Percentiles rank a stretch among this genome's conserved stretches.
Evolutionary conservation across 1,140 invertebrate species (phyloP).

Genomic region (Drosophila bocqueti): DNA sequence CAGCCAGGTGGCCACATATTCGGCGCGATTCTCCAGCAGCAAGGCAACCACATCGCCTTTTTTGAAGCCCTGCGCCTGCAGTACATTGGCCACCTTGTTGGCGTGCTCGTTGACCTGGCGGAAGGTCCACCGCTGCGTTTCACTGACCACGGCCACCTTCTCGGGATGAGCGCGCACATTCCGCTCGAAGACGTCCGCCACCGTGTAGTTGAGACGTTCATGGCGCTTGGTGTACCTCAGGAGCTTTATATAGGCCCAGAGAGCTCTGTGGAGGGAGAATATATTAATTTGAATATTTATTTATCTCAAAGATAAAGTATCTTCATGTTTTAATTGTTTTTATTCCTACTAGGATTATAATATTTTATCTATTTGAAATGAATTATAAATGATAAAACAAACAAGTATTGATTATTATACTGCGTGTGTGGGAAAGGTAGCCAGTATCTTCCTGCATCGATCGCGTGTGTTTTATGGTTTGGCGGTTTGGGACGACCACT

Average conservation of each 20-base stretch:
- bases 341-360: too few relatives aligned
- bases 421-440: slow-evolving; percentile 10
- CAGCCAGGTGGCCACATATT: slow-evolving; percentile 95
- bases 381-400: not conserved
- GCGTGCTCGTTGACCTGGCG: slow-evolving; percentile 92
- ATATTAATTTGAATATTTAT: not conserved
- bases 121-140: slow-evolving; percentile 90
- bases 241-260: slow-evolving; percentile 88
- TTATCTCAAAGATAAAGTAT: not conserved
- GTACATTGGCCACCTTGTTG: slow-evolving; percentile 94
- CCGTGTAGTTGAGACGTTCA: slow-evolving; percentile 88
- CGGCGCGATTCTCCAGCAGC: slow-evolving; percentile 95
- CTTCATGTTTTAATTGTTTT: not conserved
- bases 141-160: slow-evolving; percentile 91
- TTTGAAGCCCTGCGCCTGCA: slow-evolving; percentile 90
- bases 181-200: slow-evolving; percentile 90
- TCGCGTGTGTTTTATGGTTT: slow-evolving; percentile 50
- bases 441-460: slow-evolving; percentile 32
- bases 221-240: slow-evolving; percentile 87
- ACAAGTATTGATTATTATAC: not conserved
- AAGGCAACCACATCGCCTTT: slow-evolving; percentile 95
- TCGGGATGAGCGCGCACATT: slow-evolving; percentile 90
- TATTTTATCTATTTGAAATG: not conserved
- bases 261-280: slow-evolving; percentile 85
- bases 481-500: slow-evolving; percentile 31